Evolutionary conservation across 2,113 vertebrate genomes (phyloP), one percentile per base, ranked within the genome.

Genomic region (Indri indri): DNA sequence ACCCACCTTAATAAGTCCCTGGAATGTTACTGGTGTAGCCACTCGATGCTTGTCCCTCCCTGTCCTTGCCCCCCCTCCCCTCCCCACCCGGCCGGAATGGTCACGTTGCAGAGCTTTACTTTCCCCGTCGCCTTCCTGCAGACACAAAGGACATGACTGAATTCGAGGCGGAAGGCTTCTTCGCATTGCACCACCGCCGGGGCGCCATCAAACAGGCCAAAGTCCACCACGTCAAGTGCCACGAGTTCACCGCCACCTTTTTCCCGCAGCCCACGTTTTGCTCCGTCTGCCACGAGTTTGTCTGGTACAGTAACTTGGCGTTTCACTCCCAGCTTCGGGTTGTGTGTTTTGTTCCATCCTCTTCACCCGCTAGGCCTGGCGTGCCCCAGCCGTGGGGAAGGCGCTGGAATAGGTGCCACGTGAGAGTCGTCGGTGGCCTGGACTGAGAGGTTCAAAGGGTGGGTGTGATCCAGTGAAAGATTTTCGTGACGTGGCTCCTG

Each of bases 201-300:
- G 99, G 99, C 1, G 99, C 99, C 97, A 99, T 99, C 98, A 99
- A 99, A 93, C 99, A 99, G 95, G 99, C 99, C 97, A 99, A 99
- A 97, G 98, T 99, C 70, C 99, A 99, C 40, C 96, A 99, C 0
- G 99, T 99, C 98, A 99, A 99, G 91, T 99, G 99, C 54, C 99
- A 99, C 0, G 99, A 99, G 97, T 99, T 99, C 98, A 99, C 99
- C 0, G 99, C 99, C 96, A 99, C 99, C 14, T 99, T 99, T 97
- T 99, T 99, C 88, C 99, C 99, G 3, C 99, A 99, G 0, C 99
- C 99, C 47, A 99, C 99, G 0, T 99, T 99, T 98, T 99, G 99
- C 92, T 99, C 99, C 0, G 99, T 99, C 97, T 99, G 99, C 98
- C 99, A 99, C 4, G 99, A 99, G 97, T 99, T 99, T 93, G 99